These are phyloP conservation scores for Ptychodera flava DNA, from an alignment of 35 echinoderm and acorn worm species.

Conservation along the genomic window DNA sequence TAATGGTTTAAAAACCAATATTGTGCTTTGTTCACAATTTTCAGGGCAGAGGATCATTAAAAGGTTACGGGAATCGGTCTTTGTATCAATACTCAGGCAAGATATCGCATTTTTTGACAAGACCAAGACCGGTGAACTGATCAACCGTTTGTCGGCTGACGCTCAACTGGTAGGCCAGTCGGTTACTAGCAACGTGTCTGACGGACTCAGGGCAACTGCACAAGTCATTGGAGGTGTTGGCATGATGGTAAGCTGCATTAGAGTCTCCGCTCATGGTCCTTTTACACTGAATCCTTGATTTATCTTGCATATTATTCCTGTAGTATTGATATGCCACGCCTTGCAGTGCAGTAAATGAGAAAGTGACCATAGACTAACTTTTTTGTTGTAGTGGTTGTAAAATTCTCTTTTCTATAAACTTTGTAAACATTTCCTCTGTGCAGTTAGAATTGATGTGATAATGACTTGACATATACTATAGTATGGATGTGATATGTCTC, in stretches of 20 bases:
- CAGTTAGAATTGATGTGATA: too few species aligned
- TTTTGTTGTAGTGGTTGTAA: not conserved
- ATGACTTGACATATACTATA: too few species aligned
- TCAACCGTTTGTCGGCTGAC: slow-evolving; percentile 79
- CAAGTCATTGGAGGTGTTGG: slow-evolving; percentile 80
- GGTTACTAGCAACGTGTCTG: slow-evolving; percentile 71
- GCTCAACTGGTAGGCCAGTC: slow-evolving; percentile 68
- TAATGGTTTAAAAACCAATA: too few species aligned
- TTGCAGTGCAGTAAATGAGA: too few species aligned
- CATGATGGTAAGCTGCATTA: slow-evolving; percentile 73
- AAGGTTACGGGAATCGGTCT: slow-evolving; percentile 52
- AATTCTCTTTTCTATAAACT: too few species aligned
- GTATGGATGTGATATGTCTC: too few species aligned
- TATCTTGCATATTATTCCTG: too few species aligned
- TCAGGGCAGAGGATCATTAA: slow-evolving; percentile 83
- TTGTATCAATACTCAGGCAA: slow-evolving; percentile 68
- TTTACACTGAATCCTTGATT: too few species aligned
- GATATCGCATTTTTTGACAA: slow-evolving; percentile 96
- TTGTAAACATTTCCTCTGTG: too few species aligned
- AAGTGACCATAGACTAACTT: too few species aligned
- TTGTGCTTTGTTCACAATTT: not conserved
- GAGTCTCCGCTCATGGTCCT: too few species aligned
- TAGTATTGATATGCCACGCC: not conserved
- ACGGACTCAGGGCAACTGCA: slow-evolving; percentile 56
- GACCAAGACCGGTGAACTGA: slow-evolving; percentile 78